Conservation (phyloP, 2,888 invertebrate genomes). For the Tipula vernalis region DNA sequence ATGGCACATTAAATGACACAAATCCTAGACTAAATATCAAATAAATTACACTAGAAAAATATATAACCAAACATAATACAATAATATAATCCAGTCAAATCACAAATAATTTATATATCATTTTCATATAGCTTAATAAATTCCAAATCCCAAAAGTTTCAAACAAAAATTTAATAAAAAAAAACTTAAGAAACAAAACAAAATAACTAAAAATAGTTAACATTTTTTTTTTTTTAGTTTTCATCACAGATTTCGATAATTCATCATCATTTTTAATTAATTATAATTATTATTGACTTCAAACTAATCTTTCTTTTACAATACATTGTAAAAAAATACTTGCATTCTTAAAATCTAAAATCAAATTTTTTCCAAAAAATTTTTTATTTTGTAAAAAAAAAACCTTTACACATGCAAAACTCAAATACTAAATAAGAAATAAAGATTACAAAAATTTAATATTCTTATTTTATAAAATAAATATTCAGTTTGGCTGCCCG, state of each 20-base stretch:
- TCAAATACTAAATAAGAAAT: not conserved
- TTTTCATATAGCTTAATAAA: not conserved
- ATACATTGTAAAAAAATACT: not conserved
- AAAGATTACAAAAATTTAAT: not conserved
- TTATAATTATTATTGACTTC: not conserved
- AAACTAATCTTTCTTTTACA: not conserved
- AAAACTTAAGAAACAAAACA: not conserved
- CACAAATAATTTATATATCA: not conserved
- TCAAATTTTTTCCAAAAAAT: not conserved
- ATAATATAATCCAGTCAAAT: not conserved
- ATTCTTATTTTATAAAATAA: not conserved
- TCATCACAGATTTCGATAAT: conserved; percentile 4
- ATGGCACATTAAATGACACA: not conserved
- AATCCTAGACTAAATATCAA: not conserved
- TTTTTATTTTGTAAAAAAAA: not conserved
- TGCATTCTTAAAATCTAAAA: not conserved
- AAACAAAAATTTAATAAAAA: not conserved
- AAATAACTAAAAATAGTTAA: conserved; percentile 4
- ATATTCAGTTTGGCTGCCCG: not conserved
- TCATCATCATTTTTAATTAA: not conserved
- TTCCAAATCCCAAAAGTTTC: not conserved
- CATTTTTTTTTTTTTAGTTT: not conserved
- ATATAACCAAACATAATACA: not conserved
- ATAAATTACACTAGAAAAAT: not conserved
- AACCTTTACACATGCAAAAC: not conserved